Percentiles rank a stretch among this genome's conserved stretches.
These are phyloP conservation scores for Phaetusa simplex DNA, from an alignment of 2,113 vertebrate genomes.

Conservation along the genomic window DNA sequence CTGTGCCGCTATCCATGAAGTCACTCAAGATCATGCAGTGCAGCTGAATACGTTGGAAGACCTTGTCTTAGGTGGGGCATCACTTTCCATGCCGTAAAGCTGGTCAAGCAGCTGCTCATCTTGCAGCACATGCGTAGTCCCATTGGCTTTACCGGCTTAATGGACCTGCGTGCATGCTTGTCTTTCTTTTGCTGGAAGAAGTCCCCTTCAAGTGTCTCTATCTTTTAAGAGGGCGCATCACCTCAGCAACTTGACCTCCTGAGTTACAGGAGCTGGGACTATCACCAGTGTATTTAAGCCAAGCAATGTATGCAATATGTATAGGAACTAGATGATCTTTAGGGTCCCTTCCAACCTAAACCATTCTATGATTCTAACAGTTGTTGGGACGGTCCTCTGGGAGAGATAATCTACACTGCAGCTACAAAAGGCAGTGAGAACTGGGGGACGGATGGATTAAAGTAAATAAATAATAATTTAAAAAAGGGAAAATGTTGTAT, in stretches of 20 bases:
- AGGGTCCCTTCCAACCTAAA: too few species aligned
- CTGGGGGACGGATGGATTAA: not conserved
- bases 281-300: not conserved
- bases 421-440: not conserved
- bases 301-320: not conserved
- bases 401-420: not conserved
- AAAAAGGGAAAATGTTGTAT: not conserved
- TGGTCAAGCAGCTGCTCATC: not conserved
- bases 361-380: too few species aligned
- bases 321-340: too few species aligned
- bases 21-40: not conserved
- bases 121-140: not conserved
- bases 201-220: not conserved
- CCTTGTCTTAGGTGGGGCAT: not conserved
- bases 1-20: not conserved
- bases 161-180: accelerated
- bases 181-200: not conserved
- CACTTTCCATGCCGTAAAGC: not conserved
- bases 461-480: not conserved
- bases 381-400: not conserved
- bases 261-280: not conserved
- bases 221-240: not conserved
- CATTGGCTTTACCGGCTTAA: not conserved
- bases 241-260: not conserved
- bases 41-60: not conserved